These are phyloP conservation scores for Drosophila tanythrix DNA, from an alignment of 2,888 invertebrate genomes.

Conservation along the genomic window DNA sequence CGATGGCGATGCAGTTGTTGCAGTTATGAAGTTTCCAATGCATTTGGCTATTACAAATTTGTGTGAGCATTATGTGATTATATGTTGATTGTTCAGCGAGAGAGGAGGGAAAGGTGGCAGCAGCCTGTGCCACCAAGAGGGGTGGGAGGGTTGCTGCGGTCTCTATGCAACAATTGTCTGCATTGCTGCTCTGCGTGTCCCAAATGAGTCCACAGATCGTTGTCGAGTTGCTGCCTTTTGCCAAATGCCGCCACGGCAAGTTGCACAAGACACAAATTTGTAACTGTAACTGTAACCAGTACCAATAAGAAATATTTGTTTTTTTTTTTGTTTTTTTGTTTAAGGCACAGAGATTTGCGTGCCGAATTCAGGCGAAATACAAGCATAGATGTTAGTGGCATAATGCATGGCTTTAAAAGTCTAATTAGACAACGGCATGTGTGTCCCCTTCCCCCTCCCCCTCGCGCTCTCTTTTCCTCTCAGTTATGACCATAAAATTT, in stretches of 20 bases:
- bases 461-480: neutral
- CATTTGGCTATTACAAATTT: slow-evolving; percentile 45
- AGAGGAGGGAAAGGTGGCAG: neutral
- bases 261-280: slow-evolving; percentile 45
- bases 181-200: slow-evolving; percentile 43
- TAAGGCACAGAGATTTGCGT: slow-evolving; percentile 42
- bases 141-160: neutral
- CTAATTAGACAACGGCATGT: slow-evolving; percentile 68
- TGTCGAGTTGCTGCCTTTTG: slow-evolving; percentile 26
- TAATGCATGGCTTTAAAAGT: slow-evolving; percentile 66
- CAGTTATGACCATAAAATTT: slow-evolving; percentile 52
- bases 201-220: slow-evolving; percentile 39
- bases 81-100: slow-evolving; percentile 21
- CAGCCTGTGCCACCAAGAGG: neutral
- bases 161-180: slow-evolving; percentile 40
- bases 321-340: neutral
- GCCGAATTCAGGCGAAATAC: slow-evolving; percentile 26
- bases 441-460: neutral
- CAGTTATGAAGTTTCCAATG: slow-evolving; percentile 32
- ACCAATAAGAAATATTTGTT: slow-evolving; percentile 12
- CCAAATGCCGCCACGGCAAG: slow-evolving; percentile 53
- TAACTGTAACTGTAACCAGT: slow-evolving; percentile 27
- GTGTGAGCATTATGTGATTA: slow-evolving; percentile 53
- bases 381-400: slow-evolving; percentile 9
- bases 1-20: slow-evolving; percentile 46